Percentiles rank a stretch among this genome's conserved stretches.
Evolutionary conservation across 2,888 invertebrate genomes (phyloP).

Genomic region (Agrochola macilenta): DNA sequence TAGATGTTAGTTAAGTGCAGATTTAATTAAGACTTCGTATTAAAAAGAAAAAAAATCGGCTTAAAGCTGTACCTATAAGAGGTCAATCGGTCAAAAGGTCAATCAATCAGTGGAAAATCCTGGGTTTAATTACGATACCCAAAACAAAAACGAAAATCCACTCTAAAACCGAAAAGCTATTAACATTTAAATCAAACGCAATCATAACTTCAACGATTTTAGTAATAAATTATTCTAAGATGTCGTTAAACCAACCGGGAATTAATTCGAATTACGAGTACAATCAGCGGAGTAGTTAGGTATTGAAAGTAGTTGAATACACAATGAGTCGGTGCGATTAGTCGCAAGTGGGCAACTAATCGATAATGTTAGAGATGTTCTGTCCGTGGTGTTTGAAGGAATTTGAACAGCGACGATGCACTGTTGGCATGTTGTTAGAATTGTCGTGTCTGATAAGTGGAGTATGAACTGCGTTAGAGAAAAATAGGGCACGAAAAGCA

Average conservation of each 20-base stretch:
- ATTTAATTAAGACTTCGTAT: background rate
- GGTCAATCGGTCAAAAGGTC: no score
- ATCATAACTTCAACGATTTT: slow-evolving; percentile 29
- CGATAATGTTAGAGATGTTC: slow-evolving; percentile 1
- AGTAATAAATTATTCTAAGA: slow-evolving; percentile 16
- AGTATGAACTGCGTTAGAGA: background rate
- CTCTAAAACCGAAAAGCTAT: slow-evolving; percentile 25
- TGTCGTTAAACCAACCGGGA: background rate
- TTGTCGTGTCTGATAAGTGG: background rate
- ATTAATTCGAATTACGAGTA: background rate
- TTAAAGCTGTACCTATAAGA: no score
- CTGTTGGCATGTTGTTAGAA: no score
- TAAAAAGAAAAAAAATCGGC: background rate
- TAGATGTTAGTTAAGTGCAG: background rate
- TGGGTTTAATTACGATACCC: slow-evolving; percentile 4
- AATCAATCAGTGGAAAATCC: background rate
- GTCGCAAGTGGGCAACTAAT: slow-evolving; percentile 14
- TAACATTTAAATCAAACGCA: slow-evolving; percentile 21
- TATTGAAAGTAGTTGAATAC: slow-evolving; percentile 15
- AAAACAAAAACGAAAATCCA: slow-evolving; percentile 1
- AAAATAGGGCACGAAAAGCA: background rate
- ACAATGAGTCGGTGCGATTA: slow-evolving; percentile 23
- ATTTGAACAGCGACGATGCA: background rate
- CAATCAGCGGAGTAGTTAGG: slow-evolving; percentile 2
- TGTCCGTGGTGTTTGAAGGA: background rate